Evolutionary conservation across 2,888 invertebrate genomes (phyloP), one percentile per base, ranked within the genome.

Genomic region (Drosophila infuscata): DNA sequence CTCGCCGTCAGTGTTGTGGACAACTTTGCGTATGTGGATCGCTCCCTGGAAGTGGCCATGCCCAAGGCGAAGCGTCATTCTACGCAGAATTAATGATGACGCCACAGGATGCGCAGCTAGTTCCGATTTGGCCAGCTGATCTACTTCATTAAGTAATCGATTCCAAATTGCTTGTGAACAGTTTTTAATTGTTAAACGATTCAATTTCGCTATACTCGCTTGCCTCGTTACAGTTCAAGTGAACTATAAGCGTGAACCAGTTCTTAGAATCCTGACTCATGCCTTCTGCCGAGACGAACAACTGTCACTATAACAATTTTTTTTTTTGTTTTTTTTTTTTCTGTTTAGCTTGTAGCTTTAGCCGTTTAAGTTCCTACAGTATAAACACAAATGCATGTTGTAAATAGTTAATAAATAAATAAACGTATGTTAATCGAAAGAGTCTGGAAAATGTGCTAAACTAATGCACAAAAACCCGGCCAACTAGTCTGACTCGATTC

Each of bases 11-110:
- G 85, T 36, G 83, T 80, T 3, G 80, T 76, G 66, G 85, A 85
- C 32, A 88, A 88, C 58, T 85, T 85, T 43, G 85, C 86, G 43
- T 85, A 85, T 65, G 86, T 86, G 83, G 85, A 85, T 60, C 83
- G 83, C 3, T 80, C 88, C 11, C 65, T 85, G 73, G 80, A 70
- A 0, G 70, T 71, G 74, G 85, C 85, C 64, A 88, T 85, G 85
- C 85, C 85, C 25, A 66, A 73, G 66, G 57, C 68, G 32, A 86
- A 74, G 66, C 82, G 80, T 36, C 59, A 72, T 20, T 36, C 17
- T 36, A 35, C 38, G 32, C 54, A 72, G 70, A 71, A 78, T 0
- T 76, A 56, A 38, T 17, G 29, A 17, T 1, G 57, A n/a, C 43
- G 52, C 11, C 29, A 20, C 29, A 17, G 20, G 30, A 36, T 53